Evolutionary conservation across 2,888 invertebrate species (phyloP).

Genomic region (Nomada fabriciana): DNA sequence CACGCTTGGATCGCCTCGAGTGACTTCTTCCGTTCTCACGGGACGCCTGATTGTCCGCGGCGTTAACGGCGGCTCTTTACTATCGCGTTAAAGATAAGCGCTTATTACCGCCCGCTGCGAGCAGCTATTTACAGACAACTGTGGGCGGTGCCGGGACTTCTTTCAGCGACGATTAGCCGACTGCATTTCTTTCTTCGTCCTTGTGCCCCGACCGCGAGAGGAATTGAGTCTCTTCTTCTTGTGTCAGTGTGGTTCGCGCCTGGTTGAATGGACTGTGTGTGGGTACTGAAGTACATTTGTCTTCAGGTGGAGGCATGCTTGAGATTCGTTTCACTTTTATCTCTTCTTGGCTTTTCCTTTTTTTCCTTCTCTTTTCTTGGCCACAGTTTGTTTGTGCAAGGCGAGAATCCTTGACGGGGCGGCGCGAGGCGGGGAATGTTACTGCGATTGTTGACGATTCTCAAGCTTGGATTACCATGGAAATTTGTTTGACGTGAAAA

Average conservation of each 20-base stretch:
- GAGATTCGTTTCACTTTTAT: no score
- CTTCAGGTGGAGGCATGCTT: not conserved
- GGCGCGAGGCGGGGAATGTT: no score
- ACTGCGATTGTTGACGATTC: no score
- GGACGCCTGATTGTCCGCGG: slow-evolving; percentile 70
- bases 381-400: no score
- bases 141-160: slow-evolving; percentile 51
- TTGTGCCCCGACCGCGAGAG: slow-evolving; percentile 1
- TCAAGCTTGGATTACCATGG: no score
- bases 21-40: slow-evolving; percentile 74
- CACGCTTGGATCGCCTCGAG: slow-evolving; percentile 61
- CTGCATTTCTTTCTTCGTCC: slow-evolving; percentile 52
- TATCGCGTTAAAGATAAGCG: slow-evolving; percentile 78
- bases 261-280: not conserved
- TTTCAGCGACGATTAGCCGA: slow-evolving; percentile 58
- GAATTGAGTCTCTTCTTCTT: slow-evolving; percentile 19
- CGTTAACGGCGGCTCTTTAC: slow-evolving; percentile 77
- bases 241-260: not conserved
- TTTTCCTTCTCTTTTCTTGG: no score
- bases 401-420: no score
- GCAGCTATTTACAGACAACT: slow-evolving; percentile 68
- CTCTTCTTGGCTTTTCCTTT: no score
- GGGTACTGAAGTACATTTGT: not conserved
- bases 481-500: no score
- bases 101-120: slow-evolving; percentile 77